These are phyloP conservation scores for Parnassius apollo DNA, from an alignment of 2,888 invertebrate genomes.

Conservation along the genomic window DNA sequence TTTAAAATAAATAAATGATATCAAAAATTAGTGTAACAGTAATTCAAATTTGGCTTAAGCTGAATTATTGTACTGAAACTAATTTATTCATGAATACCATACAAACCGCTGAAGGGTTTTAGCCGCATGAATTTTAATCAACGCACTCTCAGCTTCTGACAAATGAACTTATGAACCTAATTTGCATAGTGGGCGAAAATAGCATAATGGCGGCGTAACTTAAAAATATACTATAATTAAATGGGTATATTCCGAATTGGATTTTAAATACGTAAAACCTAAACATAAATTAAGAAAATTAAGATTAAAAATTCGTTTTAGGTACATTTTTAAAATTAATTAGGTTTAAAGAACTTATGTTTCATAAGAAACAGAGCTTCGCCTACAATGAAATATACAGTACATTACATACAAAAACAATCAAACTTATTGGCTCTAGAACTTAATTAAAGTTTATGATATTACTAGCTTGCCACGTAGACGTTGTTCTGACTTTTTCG, in stretches of 20 bases:
- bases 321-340: no score
- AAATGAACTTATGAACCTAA: constrained; percentile 26
- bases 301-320: no score
- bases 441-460: no score
- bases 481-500: no score
- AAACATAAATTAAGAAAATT: no score
- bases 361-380: no score
- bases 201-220: constrained; percentile 16
- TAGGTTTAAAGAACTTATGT: no score
- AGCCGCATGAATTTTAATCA: constrained; percentile 26
- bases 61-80: constrained; percentile 20
- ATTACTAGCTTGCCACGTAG: no score
- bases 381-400: no score
- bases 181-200: constrained; percentile 26
- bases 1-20: background rate
- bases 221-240: constrained; percentile 10
- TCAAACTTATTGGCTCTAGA: no score
- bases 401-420: no score
- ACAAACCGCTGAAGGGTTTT: constrained; percentile 22
- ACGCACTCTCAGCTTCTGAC: constrained; percentile 25
- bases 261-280: no score
- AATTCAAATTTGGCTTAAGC: constrained; percentile 4
- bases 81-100: constrained; percentile 15
- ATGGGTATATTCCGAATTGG: background rate
- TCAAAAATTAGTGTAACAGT: background rate